Evolutionary conservation across 1,140 invertebrate species (phyloP).

Genomic region (Chelonus insularis): DNA sequence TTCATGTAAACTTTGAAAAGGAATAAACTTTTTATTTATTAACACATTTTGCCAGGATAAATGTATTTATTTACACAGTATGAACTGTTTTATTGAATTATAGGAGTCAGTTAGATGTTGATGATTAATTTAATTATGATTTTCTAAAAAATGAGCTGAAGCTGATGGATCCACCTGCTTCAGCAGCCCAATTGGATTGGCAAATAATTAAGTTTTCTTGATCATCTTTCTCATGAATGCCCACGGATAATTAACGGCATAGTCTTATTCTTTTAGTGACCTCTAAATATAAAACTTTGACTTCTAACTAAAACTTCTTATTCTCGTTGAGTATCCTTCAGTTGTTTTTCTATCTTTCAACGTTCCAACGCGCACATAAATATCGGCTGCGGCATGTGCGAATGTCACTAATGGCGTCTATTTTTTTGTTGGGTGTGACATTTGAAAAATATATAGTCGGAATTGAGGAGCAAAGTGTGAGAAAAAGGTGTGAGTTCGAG

Average conservation of each 20-base stretch:
- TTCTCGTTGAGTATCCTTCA: slow-evolving; percentile 22
- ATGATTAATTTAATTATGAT: no score
- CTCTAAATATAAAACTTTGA: slow-evolving; percentile 9
- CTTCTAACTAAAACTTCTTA: slow-evolving; percentile 11
- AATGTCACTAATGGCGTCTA: slow-evolving; percentile 32
- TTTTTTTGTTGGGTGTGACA: slow-evolving; percentile 25
- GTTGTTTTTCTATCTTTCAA: slow-evolving; percentile 24
- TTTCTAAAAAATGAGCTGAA: no score
- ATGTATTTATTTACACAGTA: neutral
- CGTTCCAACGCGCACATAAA: slow-evolving; percentile 25
- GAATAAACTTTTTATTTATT: neutral
- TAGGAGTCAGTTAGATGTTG: no score
- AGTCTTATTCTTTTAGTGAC: slow-evolving; percentile 6
- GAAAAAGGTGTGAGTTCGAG: slow-evolving; percentile 26
- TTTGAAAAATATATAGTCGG: slow-evolving; percentile 29
- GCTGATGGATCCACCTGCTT: no score
- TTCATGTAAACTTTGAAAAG: neutral
- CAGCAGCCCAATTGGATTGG: no score
- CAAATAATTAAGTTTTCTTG: no score
- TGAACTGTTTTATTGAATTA: no score
- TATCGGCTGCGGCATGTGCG: slow-evolving; percentile 29
- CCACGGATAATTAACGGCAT: neutral
- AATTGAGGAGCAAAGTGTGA: slow-evolving; percentile 28
- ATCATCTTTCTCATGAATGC: no score
- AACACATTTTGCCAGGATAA: neutral